Evolutionary conservation across 2,797 vertebrate species (phyloP).

Genomic region (Euphonia xanthogaster): DNA sequence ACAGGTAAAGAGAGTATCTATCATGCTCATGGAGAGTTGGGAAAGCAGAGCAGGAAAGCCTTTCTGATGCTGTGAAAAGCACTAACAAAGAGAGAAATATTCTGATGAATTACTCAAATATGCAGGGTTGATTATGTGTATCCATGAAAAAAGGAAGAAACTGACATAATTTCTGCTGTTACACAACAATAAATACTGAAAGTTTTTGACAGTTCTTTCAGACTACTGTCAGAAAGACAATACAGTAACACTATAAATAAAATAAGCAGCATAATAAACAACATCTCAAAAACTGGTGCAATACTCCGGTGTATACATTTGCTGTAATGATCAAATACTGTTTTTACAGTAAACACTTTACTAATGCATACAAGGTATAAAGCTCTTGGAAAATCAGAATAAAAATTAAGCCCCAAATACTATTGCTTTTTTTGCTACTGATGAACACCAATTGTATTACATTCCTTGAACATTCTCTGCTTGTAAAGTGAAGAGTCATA

Average conservation of each 20-base stretch:
- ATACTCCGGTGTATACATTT: neutral
- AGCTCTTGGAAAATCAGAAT: neutral
- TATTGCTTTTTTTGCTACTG: neutral
- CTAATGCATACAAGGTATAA: neutral
- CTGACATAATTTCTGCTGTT: neutral
- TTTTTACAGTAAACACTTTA: neutral
- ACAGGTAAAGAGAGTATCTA: neutral
- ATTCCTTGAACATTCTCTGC: neutral
- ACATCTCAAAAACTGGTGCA: neutral
- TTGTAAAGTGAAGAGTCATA: neutral
- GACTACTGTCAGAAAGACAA: neutral
- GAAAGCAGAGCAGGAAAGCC: neutral
- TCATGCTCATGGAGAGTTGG: neutral
- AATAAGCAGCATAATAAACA: neutral
- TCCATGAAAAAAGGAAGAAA: neutral
- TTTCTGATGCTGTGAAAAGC: neutral
- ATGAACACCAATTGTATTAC: neutral
- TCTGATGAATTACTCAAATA: neutral
- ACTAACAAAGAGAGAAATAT: neutral
- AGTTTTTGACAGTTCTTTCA: neutral
- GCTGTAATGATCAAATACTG: neutral
- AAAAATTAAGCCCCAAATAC: neutral
- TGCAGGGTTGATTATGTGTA: neutral
- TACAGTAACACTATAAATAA: neutral
- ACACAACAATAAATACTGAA: neutral